Conservation (phyloP, 2,888 invertebrate species). For the Cantharis flavilabris region DNA sequence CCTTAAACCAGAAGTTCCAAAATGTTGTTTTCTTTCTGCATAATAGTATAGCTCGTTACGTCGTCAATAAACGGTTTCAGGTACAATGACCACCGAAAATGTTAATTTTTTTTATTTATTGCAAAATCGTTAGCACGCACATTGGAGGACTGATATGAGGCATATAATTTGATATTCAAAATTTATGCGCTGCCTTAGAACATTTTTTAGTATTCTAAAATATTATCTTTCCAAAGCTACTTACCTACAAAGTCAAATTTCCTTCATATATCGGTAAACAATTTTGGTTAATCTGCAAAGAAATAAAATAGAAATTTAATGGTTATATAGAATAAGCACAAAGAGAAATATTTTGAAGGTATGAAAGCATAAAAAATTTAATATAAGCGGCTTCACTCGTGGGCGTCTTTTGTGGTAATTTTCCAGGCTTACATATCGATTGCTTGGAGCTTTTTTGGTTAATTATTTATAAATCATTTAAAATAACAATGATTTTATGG, state of each 20-base stretch:
- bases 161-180: not conserved
- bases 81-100: not conserved
- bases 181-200: not conserved
- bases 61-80: not conserved
- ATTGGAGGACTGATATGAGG: not conserved
- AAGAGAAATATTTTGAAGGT: not conserved
- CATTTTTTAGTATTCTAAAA: not conserved
- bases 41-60: too few species aligned
- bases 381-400: not conserved
- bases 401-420: slow-evolving; percentile 12
- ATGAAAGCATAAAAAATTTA: slow-evolving; percentile 3
- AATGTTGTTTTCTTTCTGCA: not conserved
- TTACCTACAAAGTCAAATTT: not conserved
- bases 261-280: not conserved
- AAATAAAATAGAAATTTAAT: not conserved
- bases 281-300: not conserved
- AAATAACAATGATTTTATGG: not conserved
- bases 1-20: not conserved
- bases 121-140: not conserved
- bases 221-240: not conserved
- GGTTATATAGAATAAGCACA: not conserved
- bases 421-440: slow-evolving; percentile 6
- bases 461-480: slow-evolving; percentile 7
- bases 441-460: not conserved
- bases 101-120: not conserved